These are phyloP conservation scores for Candidula unifasciata DNA, from an alignment of 2,888 invertebrate species.

Conservation along the genomic window DNA sequence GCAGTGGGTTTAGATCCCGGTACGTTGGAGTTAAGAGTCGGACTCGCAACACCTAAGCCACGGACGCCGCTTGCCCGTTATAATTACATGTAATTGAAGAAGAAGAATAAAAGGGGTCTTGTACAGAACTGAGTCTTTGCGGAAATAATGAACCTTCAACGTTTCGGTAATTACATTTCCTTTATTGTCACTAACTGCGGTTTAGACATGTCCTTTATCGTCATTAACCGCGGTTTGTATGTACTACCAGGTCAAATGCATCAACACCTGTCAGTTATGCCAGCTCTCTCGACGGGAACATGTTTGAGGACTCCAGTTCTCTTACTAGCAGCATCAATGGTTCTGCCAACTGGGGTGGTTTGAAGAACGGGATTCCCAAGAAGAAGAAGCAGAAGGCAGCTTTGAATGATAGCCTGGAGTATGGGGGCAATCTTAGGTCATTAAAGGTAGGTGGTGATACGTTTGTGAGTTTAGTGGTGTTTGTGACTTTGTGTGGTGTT, in stretches of 20 bases:
- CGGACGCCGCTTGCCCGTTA: no score
- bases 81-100: no score
- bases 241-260: conserved; percentile 65
- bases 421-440: conserved; percentile 64
- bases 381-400: conserved; percentile 64
- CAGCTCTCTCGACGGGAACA: conserved; percentile 64
- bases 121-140: no score
- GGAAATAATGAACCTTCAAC: no score
- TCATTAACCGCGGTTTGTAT: no score
- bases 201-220: no score
- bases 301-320: conserved; percentile 67
- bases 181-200: no score
- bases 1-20: no score
- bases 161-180: no score
- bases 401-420: conserved; percentile 62
- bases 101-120: no score
- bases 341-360: conserved; percentile 66
- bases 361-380: conserved; percentile 59
- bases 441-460: conserved; percentile 55
- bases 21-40: no score
- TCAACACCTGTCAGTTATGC: conserved; percentile 67
- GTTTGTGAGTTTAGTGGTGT: background rate
- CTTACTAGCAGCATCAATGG: conserved; percentile 59
- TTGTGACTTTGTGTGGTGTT: background rate
- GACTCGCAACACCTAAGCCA: no score